Conservation (phyloP, 2,113 vertebrate species). For the Oryzias celebensis region DNA sequence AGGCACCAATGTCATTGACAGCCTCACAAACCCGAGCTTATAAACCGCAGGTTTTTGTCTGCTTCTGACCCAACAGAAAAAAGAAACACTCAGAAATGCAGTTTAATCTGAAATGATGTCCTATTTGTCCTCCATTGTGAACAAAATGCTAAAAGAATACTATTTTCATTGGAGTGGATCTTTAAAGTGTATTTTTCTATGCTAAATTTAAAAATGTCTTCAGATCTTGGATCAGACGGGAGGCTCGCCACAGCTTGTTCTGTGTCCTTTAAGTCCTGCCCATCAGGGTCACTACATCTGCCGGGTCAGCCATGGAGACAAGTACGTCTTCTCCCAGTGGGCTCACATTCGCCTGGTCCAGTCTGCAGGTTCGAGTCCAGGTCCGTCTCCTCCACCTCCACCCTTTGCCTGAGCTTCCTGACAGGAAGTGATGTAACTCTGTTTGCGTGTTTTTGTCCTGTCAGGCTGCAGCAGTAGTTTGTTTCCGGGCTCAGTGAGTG, state of each 20-base stretch:
- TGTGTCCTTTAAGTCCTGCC: constrained; percentile 9
- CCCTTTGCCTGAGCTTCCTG: not conserved
- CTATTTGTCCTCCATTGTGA: no score
- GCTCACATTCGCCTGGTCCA: constrained; percentile 64
- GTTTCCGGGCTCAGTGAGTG: constrained; percentile 61
- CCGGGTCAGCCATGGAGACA: constrained; percentile 74
- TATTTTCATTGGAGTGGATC: not conserved
- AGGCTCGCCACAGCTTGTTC: constrained; percentile 70
- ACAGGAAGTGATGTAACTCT: not conserved
- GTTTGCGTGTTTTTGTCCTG: not conserved
- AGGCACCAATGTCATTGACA: no score
- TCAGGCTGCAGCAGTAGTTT: constrained; percentile 61
- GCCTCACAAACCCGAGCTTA: no score
- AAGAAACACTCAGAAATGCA: no score
- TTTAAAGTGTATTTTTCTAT: not conserved
- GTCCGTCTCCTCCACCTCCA: constrained; percentile 36
- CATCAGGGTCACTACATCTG: constrained; percentile 81
- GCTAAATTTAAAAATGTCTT: not conserved
- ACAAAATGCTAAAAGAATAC: no score
- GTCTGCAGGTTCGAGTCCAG: constrained; percentile 65
- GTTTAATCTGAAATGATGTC: no score
- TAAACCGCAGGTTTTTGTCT: no score
- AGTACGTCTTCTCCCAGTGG: constrained; percentile 82
- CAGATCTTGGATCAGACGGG: constrained; percentile 76
- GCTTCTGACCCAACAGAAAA: no score